phyloP scores from a whole-genome alignment of 2,797 vertebrate species.

The Selene dorsalis region DNA sequence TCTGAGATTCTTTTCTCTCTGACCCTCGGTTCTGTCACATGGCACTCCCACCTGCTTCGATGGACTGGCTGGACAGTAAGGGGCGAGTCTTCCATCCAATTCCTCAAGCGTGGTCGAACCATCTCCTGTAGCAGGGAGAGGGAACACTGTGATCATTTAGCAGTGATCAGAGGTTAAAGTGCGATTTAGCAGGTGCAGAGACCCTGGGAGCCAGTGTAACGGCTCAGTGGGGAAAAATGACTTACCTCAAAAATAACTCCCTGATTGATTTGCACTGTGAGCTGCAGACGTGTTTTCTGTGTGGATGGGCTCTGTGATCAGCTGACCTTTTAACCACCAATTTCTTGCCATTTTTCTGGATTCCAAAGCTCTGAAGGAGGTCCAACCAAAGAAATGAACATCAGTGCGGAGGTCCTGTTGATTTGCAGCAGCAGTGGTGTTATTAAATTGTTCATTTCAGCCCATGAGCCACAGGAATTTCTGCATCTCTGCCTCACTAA shows the following conservation, averaged over 20 bases:
- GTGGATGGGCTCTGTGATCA: neutral
- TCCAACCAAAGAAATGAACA: neutral
- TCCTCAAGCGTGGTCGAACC: neutral
- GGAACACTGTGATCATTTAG: neutral
- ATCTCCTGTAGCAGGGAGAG: too few relatives aligned
- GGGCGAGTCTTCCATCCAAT: neutral
- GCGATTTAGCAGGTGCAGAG: neutral
- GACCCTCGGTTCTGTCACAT: neutral
- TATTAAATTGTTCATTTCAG: neutral
- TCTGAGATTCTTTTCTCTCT: neutral
- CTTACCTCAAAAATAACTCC: neutral
- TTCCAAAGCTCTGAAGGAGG: neutral
- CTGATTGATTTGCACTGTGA: conserved; percentile 9
- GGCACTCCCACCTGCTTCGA: neutral
- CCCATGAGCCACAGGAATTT: neutral
- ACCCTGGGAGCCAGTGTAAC: neutral
- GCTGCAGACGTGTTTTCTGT: conserved; percentile 12
- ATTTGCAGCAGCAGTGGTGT: neutral
- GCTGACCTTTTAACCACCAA: neutral
- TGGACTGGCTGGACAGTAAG: neutral
- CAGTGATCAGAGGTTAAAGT: neutral
- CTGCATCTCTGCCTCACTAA: neutral
- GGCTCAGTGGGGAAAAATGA: neutral
- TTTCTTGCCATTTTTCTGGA: neutral
- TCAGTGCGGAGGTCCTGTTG: neutral